Conservation (phyloP, 2,113 vertebrate genomes). For the Noturus placidus region DNA sequence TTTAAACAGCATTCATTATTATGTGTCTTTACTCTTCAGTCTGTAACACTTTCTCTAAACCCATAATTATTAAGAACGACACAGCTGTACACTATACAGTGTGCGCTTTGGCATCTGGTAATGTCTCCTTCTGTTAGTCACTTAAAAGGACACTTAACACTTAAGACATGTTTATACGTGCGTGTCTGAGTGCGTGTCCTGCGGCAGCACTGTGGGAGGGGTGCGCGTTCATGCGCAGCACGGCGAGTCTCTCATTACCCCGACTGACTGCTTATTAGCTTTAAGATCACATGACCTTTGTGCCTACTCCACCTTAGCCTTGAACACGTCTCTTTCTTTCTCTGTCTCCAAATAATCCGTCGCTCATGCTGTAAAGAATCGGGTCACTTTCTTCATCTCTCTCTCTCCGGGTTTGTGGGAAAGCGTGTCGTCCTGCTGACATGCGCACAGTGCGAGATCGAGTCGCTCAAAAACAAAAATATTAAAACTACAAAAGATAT, state of each 20-base stretch:
- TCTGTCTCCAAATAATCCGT: neutral
- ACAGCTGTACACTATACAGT: neutral
- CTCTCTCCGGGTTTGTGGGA: no score
- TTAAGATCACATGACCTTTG: constrained; percentile 16
- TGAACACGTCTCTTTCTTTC: neutral
- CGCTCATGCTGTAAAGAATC: neutral
- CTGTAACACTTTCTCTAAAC: neutral
- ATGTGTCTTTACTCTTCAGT: neutral
- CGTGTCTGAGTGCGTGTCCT: neutral
- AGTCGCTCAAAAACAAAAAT: neutral
- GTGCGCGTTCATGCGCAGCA: neutral
- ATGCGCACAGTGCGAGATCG: neutral
- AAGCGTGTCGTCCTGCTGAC: neutral
- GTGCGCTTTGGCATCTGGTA: neutral
- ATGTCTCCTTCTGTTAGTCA: neutral
- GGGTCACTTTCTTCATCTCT: neutral
- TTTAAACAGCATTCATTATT: neutral
- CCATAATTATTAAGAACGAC: neutral
- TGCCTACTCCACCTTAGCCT: neutral
- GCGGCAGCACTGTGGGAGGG: no score
- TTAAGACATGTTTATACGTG: neutral
- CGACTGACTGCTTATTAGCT: neutral
- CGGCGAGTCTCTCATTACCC: neutral
- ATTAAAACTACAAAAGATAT: neutral
- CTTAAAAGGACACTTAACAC: neutral